These are phyloP conservation scores for Anableps anableps DNA, from an alignment of 2,797 vertebrate genomes.

Conservation along the genomic window DNA sequence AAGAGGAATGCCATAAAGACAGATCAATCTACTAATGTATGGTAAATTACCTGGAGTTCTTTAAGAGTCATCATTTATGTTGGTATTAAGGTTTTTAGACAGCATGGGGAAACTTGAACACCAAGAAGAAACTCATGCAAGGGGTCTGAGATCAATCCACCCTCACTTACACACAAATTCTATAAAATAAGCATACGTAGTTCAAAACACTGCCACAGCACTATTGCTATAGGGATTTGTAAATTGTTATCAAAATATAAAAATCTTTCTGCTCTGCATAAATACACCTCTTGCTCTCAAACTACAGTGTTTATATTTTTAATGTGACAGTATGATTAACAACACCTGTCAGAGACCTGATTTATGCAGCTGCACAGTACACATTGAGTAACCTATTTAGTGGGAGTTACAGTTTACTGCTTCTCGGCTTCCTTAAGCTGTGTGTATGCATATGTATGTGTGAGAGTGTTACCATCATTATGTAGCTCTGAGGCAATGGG, in stretches of 20 bases:
- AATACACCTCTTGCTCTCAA: constrained; percentile 10
- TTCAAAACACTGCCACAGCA: neutral
- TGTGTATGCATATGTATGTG: constrained; percentile 3
- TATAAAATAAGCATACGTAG: neutral
- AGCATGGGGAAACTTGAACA: neutral
- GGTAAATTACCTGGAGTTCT: neutral
- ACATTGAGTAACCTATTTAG: constrained; percentile 57
- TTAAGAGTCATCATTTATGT: neutral
- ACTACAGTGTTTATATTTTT: constrained; percentile 41
- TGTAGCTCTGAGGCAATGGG: constrained; percentile 26
- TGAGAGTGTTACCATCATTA: constrained; percentile 32
- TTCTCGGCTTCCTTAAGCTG: constrained; percentile 33
- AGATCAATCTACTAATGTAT: neutral
- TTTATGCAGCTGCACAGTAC: constrained; percentile 51
- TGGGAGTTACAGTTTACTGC: constrained; percentile 48
- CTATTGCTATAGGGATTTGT: constrained; percentile 20
- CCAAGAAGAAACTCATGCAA: neutral
- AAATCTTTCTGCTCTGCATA: constrained; percentile 18
- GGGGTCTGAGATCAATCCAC: neutral
- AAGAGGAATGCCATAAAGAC: neutral
- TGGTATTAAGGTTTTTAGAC: neutral
- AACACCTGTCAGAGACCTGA: constrained; percentile 42
- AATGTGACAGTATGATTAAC: constrained; percentile 49
- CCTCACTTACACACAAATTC: neutral
- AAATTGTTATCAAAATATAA: constrained; percentile 28